Evolutionary conservation across 1,140 invertebrate genomes (phyloP), one percentile per base, ranked within the genome.

Genomic region (Wiebesia pumilae): DNA sequence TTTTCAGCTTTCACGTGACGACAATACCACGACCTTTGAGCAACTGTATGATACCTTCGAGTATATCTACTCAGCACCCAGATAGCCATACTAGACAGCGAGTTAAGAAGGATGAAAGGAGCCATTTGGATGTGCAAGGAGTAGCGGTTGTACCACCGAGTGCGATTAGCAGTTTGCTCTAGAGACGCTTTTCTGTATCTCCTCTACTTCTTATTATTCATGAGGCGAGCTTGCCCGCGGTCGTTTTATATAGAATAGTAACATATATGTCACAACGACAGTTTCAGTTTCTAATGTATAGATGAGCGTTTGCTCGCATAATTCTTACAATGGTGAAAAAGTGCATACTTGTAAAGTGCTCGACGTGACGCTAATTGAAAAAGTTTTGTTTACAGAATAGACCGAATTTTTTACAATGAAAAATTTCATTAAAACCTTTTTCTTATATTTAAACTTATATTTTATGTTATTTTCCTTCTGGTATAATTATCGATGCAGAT

Each of bases 91-190:
- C 40, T 19, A 47, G 40, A 14, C 35, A 19, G 27, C 10, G 16
- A 33, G 30, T 54, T 33, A 54, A 54, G 47, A 27, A 24, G 21
- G 10, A 0, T 19, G 33, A 14, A 1, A 65, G 54, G 6, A 9
- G 6, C 30, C 35, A 80, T 65, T 38, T 62, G 78, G 21, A 62
- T 7, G 78, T 62, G 35, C 19, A 21, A 80, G 16, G n/a, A 65
- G 9, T 10, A 62, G 0, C 14, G 58, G 24, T 14, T 10, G 24
- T 62, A 27, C 1, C n/a, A 19, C 65, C 78, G 14, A 65, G 54
- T 62, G 54, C 54, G 78, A 80, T 80, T 80, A 80, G 78, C 54
- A 62, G 21, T 62, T 62, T 21, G 35, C 54, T 65, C 54, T 9
- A 21, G 78, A 80, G 78, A 80, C 51, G 6, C 3, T 54, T 78